Conservation (phyloP, 2,113 vertebrate species). For the Dolichallabes microphthalmus region DNA sequence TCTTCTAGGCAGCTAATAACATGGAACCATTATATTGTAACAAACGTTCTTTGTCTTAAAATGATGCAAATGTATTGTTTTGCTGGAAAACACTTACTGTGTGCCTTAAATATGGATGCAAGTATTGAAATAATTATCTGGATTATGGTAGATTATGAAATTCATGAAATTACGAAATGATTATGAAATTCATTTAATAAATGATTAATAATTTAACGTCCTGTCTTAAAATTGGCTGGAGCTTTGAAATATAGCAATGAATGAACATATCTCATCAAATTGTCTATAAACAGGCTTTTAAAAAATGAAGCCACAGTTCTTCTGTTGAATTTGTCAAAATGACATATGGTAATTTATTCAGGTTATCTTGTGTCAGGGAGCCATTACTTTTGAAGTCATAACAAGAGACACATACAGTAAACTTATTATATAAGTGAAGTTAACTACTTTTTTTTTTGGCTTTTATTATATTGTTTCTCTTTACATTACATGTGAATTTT, state of each 20-base stretch:
- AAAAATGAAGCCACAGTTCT: not conserved
- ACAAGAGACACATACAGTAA: not conserved
- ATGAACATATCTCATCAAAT: not conserved
- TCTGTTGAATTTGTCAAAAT: conserved; percentile 2
- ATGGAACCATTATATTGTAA: not conserved
- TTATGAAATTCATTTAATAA: not conserved
- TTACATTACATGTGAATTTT: conserved; percentile 33
- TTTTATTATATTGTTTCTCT: not conserved
- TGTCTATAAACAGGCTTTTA: not conserved
- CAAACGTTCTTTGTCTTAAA: not conserved
- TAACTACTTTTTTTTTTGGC: not conserved
- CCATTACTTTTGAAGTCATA: not conserved
- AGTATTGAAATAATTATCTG: not conserved
- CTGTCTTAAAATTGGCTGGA: not conserved
- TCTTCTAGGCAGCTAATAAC: not conserved
- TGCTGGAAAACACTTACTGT: not conserved
- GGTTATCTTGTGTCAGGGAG: not conserved
- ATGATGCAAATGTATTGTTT: not conserved
- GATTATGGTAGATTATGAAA: not conserved
- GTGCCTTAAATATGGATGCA: not conserved
- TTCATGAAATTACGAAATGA: too few species aligned
- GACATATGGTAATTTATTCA: not conserved
- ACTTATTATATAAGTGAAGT: too few species aligned
- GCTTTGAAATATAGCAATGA: not conserved
- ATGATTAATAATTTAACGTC: not conserved